These are phyloP conservation scores for Platyscapa corneri DNA, from an alignment of 1,140 invertebrate species.

Conservation along the genomic window DNA sequence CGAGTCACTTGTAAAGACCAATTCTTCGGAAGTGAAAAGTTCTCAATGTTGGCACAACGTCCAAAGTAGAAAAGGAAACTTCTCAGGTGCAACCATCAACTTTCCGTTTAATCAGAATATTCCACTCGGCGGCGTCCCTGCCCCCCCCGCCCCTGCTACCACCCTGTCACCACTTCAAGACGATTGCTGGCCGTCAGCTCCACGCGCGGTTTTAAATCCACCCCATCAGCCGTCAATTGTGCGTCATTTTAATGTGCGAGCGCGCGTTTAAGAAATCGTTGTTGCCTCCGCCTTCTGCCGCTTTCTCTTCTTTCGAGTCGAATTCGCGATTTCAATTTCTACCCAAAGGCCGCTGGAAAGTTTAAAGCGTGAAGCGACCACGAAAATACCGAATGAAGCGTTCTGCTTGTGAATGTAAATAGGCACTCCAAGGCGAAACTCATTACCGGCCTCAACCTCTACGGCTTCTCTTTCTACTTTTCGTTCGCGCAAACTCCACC, in stretches of 20 bases:
- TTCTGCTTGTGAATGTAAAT: conserved; percentile 29
- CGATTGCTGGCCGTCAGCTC: conserved; percentile 20
- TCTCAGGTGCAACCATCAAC: background rate
- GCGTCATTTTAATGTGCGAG: conserved; percentile 36
- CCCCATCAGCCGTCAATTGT: conserved; percentile 36
- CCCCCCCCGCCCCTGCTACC: no score
- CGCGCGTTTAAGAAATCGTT: conserved; percentile 24
- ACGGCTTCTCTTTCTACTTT: background rate
- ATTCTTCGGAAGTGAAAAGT: conserved; percentile 9
- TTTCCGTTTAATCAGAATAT: conserved; percentile 30
- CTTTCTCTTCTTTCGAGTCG: background rate
- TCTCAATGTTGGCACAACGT: background rate
- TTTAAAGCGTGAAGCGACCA: background rate
- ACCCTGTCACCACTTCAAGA: background rate
- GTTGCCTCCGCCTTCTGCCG: background rate
- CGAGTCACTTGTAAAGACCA: background rate
- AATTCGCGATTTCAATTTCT: conserved; percentile 40
- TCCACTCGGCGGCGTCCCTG: background rate
- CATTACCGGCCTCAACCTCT: conserved; percentile 7
- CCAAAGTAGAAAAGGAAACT: conserved; percentile 5
- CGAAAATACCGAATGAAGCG: conserved; percentile 36
- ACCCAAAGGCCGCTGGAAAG: background rate
- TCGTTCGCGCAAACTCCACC: background rate
- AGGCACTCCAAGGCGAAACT: conserved; percentile 27
- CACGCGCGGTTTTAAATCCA: conserved; percentile 8